These are phyloP conservation scores for Oceanodroma leucorhoa DNA, from an alignment of 2,797 vertebrate genomes.

Conservation along the genomic window DNA sequence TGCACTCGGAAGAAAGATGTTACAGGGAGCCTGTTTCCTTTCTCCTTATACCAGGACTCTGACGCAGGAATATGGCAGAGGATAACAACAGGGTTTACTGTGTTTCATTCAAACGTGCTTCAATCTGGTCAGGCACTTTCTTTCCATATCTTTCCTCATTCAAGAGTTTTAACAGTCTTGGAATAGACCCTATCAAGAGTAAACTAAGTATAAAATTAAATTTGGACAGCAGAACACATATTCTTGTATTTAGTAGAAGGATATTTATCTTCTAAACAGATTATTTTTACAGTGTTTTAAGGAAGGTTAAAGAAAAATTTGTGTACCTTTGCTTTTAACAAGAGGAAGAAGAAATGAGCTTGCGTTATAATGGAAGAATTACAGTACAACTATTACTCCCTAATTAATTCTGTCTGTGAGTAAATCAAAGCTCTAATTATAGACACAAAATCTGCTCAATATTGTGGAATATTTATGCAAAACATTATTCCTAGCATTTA, in stretches of 20 bases:
- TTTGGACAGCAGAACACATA: not conserved
- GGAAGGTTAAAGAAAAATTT: constrained; percentile 22
- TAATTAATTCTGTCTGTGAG: constrained; percentile 66
- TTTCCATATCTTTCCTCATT: not conserved
- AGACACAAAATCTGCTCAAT: constrained; percentile 67
- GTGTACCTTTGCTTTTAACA: not conserved
- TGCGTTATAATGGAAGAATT: constrained; percentile 47
- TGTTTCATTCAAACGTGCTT: not conserved
- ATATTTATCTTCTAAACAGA: not conserved
- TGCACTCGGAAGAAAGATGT: not conserved
- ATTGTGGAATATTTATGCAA: constrained; percentile 72
- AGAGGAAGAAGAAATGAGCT: not conserved
- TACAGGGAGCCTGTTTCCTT: not conserved
- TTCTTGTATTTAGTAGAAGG: not conserved
- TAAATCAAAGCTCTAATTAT: constrained; percentile 72
- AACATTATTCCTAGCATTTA: constrained; percentile 65
- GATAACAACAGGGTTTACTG: not conserved
- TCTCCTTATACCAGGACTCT: not conserved
- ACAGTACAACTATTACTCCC: constrained; percentile 58
- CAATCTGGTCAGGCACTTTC: not conserved
- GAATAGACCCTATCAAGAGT: not conserved
- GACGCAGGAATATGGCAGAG: not conserved
- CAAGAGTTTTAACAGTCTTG: not conserved
- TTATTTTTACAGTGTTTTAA: constrained; percentile 16
- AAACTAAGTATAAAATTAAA: not conserved